These are phyloP conservation scores for Cabera pusaria DNA, from an alignment of 2,888 invertebrate species.

Conservation along the genomic window DNA sequence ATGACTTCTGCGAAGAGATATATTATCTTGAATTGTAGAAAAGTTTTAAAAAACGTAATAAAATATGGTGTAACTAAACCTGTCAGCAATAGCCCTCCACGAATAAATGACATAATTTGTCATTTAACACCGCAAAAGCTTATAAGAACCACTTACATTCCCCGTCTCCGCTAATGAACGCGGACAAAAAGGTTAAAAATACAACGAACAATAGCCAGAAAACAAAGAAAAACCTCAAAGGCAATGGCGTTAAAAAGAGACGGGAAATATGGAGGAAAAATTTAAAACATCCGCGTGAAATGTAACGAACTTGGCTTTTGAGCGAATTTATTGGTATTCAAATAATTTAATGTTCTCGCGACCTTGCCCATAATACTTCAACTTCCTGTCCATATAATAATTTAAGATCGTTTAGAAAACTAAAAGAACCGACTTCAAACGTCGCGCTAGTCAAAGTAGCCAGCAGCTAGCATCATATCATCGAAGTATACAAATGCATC, in stretches of 20 bases:
- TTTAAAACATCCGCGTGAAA: slow-evolving; percentile 8
- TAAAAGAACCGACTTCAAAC: no score
- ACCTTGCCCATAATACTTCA: no score
- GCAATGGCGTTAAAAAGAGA: slow-evolving; percentile 24
- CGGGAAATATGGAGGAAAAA: slow-evolving; percentile 2
- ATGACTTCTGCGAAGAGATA: no score
- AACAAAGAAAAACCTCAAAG: slow-evolving; percentile 40
- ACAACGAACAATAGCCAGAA: slow-evolving; percentile 40
- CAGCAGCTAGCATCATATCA: no score
- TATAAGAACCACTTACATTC: slow-evolving; percentile 32
- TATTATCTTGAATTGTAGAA: no score
- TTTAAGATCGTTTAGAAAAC: no score
- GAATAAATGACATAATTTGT: slow-evolving; percentile 21
- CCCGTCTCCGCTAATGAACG: slow-evolving; percentile 36
- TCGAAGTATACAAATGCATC: no score
- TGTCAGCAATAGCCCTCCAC: slow-evolving; percentile 3
- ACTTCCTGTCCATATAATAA: no score
- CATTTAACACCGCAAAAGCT: slow-evolving; percentile 26
- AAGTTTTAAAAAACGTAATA: no score
- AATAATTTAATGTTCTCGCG: no score
- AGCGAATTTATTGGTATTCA: slow-evolving; percentile 1
- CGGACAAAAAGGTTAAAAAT: slow-evolving; percentile 42
- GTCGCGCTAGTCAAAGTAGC: no score
- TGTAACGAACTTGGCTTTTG: slow-evolving; percentile 1
- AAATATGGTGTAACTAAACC: no score